Evolutionary conservation across 2,797 vertebrate genomes (phyloP).

Genomic region (Emys orbicularis): DNA sequence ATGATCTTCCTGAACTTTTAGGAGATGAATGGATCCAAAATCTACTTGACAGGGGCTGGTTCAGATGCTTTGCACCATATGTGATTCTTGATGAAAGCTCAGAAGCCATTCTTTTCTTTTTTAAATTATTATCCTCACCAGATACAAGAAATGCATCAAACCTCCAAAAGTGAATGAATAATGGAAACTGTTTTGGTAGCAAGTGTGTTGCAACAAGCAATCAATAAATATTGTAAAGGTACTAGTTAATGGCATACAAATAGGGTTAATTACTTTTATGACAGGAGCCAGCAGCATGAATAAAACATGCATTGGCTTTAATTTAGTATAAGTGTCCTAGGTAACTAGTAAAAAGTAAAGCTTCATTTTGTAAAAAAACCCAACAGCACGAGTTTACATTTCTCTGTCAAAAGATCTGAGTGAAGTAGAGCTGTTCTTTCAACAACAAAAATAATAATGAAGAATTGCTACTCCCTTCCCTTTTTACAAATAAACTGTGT

Average conservation of each 20-base stretch:
- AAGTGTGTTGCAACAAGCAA: slow-evolving; percentile 50
- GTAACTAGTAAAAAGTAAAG: slow-evolving; percentile 57
- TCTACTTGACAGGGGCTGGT: not conserved
- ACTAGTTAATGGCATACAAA: slow-evolving; percentile 64
- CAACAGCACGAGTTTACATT: not conserved
- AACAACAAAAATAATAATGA: slow-evolving; percentile 1
- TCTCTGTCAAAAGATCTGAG: slow-evolving; percentile 2
- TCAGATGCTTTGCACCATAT: not conserved
- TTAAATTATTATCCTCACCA: slow-evolving; percentile 26
- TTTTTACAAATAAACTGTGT: not conserved
- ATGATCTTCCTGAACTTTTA: not conserved
- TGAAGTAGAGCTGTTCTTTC: not conserved
- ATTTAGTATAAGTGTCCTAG: slow-evolving; percentile 45
- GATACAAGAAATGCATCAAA: slow-evolving; percentile 46
- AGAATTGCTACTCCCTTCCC: not conserved
- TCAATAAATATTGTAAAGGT: slow-evolving; percentile 73
- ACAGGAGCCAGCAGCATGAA: slow-evolving; percentile 58
- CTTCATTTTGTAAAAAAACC: not conserved
- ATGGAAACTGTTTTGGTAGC: slow-evolving; percentile 53
- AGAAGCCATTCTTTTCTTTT: slow-evolving; percentile 20
- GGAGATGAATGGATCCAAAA: not conserved
- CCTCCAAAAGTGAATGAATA: slow-evolving; percentile 63
- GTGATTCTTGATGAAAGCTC: not conserved
- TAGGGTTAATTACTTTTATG: slow-evolving; percentile 70
- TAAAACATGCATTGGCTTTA: slow-evolving; percentile 66